Conservation (phyloP, 2,888 invertebrate genomes). For the Phanerotoma sp. region DNA sequence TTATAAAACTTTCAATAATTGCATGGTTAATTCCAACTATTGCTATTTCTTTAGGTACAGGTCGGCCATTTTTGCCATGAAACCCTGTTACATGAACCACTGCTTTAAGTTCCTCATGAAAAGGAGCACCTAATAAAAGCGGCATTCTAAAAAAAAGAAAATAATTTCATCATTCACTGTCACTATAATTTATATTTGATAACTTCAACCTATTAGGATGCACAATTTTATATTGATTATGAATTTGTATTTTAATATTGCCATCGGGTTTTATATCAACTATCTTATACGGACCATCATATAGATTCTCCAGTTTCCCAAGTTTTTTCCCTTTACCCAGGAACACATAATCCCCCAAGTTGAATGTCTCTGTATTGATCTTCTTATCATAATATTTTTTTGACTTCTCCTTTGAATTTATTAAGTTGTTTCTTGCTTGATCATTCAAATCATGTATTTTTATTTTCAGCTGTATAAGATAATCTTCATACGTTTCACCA, state of each 20-base stretch:
- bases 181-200: no score
- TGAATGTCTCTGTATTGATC: constrained; percentile 4
- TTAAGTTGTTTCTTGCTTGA: constrained; percentile 17
- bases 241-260: constrained; percentile 5
- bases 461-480: constrained; percentile 9
- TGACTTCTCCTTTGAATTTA: constrained; percentile 20
- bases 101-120: no score
- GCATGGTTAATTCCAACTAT: no score
- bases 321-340: constrained; percentile 6
- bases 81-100: no score
- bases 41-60: no score
- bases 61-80: no score
- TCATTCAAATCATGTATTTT: constrained; percentile 5
- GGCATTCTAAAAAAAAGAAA: no score
- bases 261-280: constrained; percentile 15
- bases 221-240: neutral
- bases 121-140: no score
- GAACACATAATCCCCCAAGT: constrained; percentile 17
- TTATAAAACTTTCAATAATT: no score
- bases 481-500: constrained; percentile 19
- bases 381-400: constrained; percentile 22
- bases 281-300: constrained; percentile 25
- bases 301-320: constrained; percentile 26
- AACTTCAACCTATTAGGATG: neutral
- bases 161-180: no score